Conservation (phyloP, 2,888 invertebrate genomes). For the Heterodera filipjevi region DNA sequence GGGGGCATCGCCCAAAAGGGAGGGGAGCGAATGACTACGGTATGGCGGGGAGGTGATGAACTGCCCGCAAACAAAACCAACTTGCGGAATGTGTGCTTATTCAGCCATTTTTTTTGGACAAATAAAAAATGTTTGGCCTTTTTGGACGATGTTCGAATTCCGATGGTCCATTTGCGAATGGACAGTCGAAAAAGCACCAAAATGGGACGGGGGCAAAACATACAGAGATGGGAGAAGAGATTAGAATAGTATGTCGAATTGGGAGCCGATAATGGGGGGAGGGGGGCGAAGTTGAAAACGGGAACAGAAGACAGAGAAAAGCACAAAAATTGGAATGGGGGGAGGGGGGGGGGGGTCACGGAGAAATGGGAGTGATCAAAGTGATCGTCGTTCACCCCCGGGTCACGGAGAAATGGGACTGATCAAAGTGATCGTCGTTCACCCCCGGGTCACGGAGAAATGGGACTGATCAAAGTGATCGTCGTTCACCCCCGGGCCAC, state of each 20-base stretch:
- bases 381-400: too few relatives aligned
- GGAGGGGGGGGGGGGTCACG: neutral
- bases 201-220: neutral
- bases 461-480: too few relatives aligned
- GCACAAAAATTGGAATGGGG: neutral
- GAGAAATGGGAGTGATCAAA: neutral
- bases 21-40: neutral
- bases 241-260: neutral
- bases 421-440: neutral
- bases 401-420: too few relatives aligned
- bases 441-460: too few relatives aligned
- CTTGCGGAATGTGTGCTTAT: neutral
- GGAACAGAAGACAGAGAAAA: neutral
- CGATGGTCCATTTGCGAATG: neutral
- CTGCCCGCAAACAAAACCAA: neutral
- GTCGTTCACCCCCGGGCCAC: too few relatives aligned
- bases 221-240: neutral
- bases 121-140: neutral
- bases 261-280: neutral
- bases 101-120: neutral
- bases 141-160: neutral
- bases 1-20: conserved; percentile 2
- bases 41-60: neutral
- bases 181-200: neutral
- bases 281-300: neutral